A percentile compares a stretch with the other conserved stretches of the same genome.
phyloP scores from a whole-genome alignment of 2,888 invertebrate species.

The Leistus spinibarbis region DNA sequence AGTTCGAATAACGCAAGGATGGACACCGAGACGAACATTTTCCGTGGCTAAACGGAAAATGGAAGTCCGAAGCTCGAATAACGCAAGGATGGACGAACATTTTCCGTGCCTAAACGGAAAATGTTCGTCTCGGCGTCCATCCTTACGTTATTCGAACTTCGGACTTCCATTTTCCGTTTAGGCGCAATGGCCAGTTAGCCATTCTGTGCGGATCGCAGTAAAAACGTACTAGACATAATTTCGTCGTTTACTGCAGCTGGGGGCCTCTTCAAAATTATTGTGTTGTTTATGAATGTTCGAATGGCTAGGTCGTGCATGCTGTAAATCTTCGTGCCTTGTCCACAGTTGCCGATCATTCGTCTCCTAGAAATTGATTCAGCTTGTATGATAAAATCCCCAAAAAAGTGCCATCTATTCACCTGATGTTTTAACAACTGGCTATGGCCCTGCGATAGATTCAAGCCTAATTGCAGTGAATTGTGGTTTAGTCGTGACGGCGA shows the following conservation, averaged over 20 bases:
- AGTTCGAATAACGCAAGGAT: no score
- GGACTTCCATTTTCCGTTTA: no score
- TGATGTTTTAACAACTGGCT: constrained; percentile 31
- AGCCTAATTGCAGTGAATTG: constrained; percentile 20
- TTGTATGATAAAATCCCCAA: not conserved
- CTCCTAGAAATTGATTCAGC: constrained; percentile 4
- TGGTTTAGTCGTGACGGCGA: constrained; percentile 32
- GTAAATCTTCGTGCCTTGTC: constrained; percentile 30
- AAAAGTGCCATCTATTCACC: constrained; percentile 7
- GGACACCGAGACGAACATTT: no score
- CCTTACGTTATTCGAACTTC: no score
- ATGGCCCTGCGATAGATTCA: constrained; percentile 31
- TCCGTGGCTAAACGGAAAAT: no score
- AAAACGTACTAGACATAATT: constrained; percentile 30
- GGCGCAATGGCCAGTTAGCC: no score
- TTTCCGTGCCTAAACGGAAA: no score
- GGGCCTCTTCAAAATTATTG: constrained; percentile 23
- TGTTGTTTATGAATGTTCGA: constrained; percentile 22
- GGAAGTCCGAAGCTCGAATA: no score
- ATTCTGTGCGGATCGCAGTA: no score
- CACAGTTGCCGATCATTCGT: constrained; percentile 19
- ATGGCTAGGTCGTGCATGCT: constrained; percentile 17
- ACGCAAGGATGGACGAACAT: no score
- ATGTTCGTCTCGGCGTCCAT: no score
- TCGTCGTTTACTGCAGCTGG: constrained; percentile 28